These are phyloP conservation scores for Dunckerocampus dactyliophorus DNA, from an alignment of 2,113 vertebrate genomes.

Conservation along the genomic window DNA sequence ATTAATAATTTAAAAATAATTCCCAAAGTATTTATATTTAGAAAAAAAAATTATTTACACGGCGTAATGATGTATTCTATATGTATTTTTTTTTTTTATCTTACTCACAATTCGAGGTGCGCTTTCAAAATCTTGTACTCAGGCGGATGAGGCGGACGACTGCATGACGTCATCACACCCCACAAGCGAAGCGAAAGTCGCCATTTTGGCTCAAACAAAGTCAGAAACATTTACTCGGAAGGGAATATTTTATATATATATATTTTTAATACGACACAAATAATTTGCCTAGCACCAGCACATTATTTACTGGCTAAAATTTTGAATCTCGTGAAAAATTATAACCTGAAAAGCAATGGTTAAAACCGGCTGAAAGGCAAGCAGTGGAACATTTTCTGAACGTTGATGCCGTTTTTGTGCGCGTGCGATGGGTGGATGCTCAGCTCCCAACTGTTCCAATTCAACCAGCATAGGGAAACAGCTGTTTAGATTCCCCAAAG, in stretches of 20 bases:
- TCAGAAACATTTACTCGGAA: constrained; percentile 42
- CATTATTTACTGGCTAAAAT: background rate
- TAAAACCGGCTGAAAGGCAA: no score
- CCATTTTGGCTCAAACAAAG: constrained; percentile 83
- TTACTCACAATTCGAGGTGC: fast-evolving
- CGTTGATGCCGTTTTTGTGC: constrained; percentile 13
- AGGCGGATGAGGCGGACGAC: constrained; percentile 37
- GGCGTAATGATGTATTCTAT: background rate
- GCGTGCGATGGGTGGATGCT: constrained; percentile 75
- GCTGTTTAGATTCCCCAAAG: constrained; percentile 77
- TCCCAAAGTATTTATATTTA: no score
- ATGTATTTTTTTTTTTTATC: no score
- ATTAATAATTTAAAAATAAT: background rate
- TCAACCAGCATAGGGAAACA: constrained; percentile 78
- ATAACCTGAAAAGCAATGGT: no score
- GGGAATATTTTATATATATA: background rate
- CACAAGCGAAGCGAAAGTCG: constrained; percentile 32
- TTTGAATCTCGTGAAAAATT: background rate
- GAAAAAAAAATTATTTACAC: no score
- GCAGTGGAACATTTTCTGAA: constrained; percentile 2
- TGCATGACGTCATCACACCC: constrained; percentile 35
- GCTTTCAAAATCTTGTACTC: background rate
- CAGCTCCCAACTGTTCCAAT: constrained; percentile 77
- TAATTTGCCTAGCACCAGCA: fast-evolving
- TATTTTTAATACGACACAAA: background rate